Percentiles rank a stretch among this genome's conserved stretches.
phyloP scores from a whole-genome alignment of 2,797 vertebrate species.

The Rhynchonycteris naso region DNA sequence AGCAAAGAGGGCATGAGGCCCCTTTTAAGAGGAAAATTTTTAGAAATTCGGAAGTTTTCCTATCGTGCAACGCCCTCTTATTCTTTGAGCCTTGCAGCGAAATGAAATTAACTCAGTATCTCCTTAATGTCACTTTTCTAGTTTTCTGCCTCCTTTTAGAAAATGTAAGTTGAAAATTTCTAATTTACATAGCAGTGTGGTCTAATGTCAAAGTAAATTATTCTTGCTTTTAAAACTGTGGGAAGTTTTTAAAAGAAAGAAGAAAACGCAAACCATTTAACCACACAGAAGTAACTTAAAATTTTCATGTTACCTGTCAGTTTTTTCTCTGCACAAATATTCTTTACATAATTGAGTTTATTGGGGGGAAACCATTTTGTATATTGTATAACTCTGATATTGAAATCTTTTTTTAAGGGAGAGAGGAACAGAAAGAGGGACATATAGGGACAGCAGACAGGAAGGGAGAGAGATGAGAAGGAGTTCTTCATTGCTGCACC shows the following conservation, averaged over 20 bases:
- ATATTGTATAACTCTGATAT: conserved; percentile 5
- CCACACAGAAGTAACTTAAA: conserved; percentile 25
- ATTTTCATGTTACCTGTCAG: not conserved
- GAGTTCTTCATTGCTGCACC: too few species aligned
- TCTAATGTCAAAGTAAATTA: not conserved
- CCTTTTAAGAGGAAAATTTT: not conserved
- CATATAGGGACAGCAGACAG: too few species aligned
- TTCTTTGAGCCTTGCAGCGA: not conserved
- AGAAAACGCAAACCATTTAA: not conserved
- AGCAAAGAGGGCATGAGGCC: too few species aligned
- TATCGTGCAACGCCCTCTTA: not conserved
- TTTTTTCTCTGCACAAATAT: not conserved
- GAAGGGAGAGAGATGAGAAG: too few species aligned
- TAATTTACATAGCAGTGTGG: not conserved
- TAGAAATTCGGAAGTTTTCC: not conserved
- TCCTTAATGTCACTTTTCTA: not conserved
- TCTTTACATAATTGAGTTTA: conserved; percentile 10
- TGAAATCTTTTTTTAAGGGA: not conserved
- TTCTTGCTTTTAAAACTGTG: not conserved
- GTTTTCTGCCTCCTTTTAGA: conserved; percentile 31
- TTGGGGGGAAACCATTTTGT: not conserved
- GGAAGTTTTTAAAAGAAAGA: not conserved
- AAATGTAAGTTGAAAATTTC: conserved; percentile 23
- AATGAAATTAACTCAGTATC: not conserved
- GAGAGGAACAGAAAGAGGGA: too few species aligned